phyloP scores from a whole-genome alignment of 2,888 invertebrate species.

The Chaitophorus viminalis region DNA sequence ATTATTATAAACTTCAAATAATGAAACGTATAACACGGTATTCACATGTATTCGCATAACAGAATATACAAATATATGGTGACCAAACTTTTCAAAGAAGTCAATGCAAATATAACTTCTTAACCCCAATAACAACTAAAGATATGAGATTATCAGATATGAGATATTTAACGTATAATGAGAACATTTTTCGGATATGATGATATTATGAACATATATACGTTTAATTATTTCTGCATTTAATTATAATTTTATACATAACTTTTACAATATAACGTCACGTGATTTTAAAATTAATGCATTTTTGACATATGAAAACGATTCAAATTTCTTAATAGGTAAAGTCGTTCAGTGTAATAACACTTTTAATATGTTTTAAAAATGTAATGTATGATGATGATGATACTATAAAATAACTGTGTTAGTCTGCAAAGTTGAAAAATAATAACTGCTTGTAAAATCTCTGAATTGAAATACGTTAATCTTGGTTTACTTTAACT shows the following conservation, averaged over 20 bases:
- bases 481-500: neutral
- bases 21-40: neutral
- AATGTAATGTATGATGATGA: neutral
- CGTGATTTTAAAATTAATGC: neutral
- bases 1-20: conserved; percentile 14
- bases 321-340: neutral
- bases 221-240: conserved; percentile 19
- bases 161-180: neutral
- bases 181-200: neutral
- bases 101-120: conserved; percentile 9
- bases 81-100: neutral
- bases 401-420: neutral
- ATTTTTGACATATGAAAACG: conserved; percentile 13
- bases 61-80: neutral
- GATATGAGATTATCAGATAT: conserved; percentile 23
- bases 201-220: neutral
- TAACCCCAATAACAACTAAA: conserved; percentile 24
- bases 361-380: conserved; percentile 8
- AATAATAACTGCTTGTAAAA: too few relatives aligned
- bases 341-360: neutral
- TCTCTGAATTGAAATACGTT: neutral
- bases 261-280: conserved; percentile 8
- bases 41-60: neutral
- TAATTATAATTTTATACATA: neutral
- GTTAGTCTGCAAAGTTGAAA: too few relatives aligned